A percentile compares a stretch with the other conserved stretches of the same genome.
Conservation (phyloP, 1,140 invertebrate genomes). For the Sesamia nonagrioides region DNA sequence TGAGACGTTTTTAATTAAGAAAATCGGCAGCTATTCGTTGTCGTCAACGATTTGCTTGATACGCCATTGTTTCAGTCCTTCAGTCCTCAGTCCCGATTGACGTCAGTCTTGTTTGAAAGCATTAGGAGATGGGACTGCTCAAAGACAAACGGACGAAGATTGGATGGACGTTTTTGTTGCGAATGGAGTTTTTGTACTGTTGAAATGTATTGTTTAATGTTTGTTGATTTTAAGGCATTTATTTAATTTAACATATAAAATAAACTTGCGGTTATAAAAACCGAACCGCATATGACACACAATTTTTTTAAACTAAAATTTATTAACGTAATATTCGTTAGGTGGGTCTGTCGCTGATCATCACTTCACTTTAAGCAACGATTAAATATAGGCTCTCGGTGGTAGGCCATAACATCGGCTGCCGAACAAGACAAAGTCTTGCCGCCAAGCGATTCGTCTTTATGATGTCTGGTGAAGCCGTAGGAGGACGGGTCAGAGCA, state of each 20-base stretch:
- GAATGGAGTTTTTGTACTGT: neutral
- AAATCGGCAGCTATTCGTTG: conserved; percentile 65
- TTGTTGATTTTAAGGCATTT: conserved; percentile 10
- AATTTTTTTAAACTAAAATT: too few species aligned
- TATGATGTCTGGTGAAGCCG: too few species aligned
- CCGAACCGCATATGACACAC: too few species aligned
- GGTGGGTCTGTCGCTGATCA: too few species aligned
- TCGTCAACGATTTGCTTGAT: conserved; percentile 67
- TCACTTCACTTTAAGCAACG: too few species aligned
- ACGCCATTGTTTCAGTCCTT: conserved; percentile 60
- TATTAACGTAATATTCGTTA: too few species aligned
- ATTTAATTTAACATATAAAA: neutral
- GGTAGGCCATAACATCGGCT: too few species aligned
- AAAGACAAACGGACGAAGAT: conserved; percentile 30
- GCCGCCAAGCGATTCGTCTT: too few species aligned
- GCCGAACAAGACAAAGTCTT: too few species aligned
- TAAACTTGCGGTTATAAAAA: too few species aligned
- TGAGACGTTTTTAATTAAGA: conserved; percentile 81
- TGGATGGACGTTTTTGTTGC: conserved; percentile 6
- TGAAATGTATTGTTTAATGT: conserved; percentile 24
- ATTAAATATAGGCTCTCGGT: too few species aligned
- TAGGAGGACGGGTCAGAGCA: too few species aligned
- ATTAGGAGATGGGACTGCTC: conserved; percentile 67
- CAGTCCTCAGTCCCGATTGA: conserved; percentile 47
- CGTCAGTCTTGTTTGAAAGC: conserved; percentile 59